Base-by-base conservation (phyloP, 2,888 invertebrate genomes). In the Fabriciana adippe region DNA sequence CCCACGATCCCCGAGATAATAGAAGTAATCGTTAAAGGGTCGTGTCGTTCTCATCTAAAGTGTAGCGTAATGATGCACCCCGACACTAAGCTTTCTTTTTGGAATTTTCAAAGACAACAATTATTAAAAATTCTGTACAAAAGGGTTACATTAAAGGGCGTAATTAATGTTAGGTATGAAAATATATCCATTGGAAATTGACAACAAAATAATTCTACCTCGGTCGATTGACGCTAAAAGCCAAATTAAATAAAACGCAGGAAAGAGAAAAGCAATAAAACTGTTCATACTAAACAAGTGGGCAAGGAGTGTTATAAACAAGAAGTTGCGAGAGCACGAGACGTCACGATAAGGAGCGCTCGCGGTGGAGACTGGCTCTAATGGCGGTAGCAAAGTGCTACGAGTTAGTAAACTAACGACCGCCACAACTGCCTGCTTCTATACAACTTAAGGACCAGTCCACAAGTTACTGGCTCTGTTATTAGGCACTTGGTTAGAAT, bases 371-470 rank as follows among this genome's bases (percentile, higher is more conserved):
- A 78, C 72, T 70, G 75, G 71, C 75, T 77, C 75, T 81, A 84
- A 84, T 82, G 81, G 80, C 78, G 71, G 76, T 74, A 76, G 75
- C 76, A 73, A 78, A 78, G 78, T 76, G 78, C 76, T 76, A 77
- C 76, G 74, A 83, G 79, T 81, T 80, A 79, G 79, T 76, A 74
- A 81, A 81, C 81, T 83, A 84, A 85, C 82, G 83, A 86, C 80
- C 80, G 75, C 73, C 78, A 79, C 80, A 83, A 86, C 85, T 83
- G 81, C 79, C 77, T 76, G 78, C 70, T 59, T 64, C 71, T 74
- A 74, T 83, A 65, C 68, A 71, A 68, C 81, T 82, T 82, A 76
- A 79, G 76, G 74, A 74, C 75, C 54, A 63, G 63, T 67, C 61
- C 56, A 65, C 54, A 79, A 79, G 75, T 73, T 74, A 76, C 75